Percentiles rank a stretch among this genome's conserved stretches.
phyloP scores from a whole-genome alignment of 2,888 invertebrate genomes.

The Diploptera punctata region DNA sequence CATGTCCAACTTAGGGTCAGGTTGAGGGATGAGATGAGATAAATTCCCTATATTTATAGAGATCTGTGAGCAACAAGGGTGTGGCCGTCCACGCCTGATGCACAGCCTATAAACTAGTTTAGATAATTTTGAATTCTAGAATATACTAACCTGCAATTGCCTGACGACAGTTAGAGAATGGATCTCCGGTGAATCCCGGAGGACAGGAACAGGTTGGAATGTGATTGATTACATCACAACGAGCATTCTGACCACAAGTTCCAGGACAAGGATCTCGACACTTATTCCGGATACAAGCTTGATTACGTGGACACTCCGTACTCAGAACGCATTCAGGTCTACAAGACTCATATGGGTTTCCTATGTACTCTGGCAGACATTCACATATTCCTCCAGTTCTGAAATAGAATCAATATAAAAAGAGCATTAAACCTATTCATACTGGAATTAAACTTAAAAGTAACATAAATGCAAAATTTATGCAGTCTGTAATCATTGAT shows the following conservation, averaged over 20 bases:
- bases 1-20: too few relatives aligned
- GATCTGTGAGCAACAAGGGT: too few relatives aligned
- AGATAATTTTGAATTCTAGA: too few relatives aligned
- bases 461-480: too few relatives aligned
- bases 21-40: too few relatives aligned
- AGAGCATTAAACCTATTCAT: too few relatives aligned
- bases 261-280: conserved; percentile 81
- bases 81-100: too few relatives aligned
- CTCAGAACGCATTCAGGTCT: conserved; percentile 61
- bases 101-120: too few relatives aligned
- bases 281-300: conserved; percentile 74
- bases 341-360: conserved; percentile 72
- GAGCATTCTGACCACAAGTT: conserved; percentile 77
- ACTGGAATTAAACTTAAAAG: too few relatives aligned
- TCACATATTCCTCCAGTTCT: conserved; percentile 47
- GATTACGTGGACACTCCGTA: conserved; percentile 71
- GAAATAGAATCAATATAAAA: too few relatives aligned
- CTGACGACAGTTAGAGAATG: conserved; percentile 64
- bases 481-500: too few relatives aligned
- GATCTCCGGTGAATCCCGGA: conserved; percentile 66
- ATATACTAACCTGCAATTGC: conserved; percentile 51
- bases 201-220: conserved; percentile 64
- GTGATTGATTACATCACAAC: conserved; percentile 67
- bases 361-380: conserved; percentile 72
- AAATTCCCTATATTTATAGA: too few relatives aligned